Evolutionary conservation across 2,888 invertebrate species (phyloP).

Genomic region (Aphodius sticticus): DNA sequence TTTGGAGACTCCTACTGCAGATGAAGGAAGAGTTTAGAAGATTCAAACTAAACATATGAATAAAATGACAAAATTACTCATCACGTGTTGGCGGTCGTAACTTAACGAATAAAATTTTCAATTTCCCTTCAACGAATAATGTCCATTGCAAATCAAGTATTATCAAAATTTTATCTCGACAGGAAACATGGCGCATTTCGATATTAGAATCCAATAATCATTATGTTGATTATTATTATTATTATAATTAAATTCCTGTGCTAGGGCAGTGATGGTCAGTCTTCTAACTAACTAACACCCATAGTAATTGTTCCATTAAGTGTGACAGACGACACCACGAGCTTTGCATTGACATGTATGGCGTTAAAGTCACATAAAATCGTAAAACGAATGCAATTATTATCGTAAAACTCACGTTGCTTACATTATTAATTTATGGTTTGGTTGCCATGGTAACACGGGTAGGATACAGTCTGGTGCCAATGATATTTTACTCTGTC

Average conservation of each 20-base stretch:
- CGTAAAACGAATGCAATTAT: not conserved
- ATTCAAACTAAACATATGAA: not conserved
- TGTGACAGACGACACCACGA: not conserved
- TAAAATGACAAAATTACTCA: not conserved
- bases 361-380: not conserved
- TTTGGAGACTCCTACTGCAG: too few species aligned
- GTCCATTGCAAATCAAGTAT: not conserved
- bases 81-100: not conserved
- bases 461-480: not conserved
- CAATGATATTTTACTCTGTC: not conserved
- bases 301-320: not conserved
- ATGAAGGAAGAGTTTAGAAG: too few species aligned
- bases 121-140: not conserved
- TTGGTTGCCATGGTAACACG: not conserved
- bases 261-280: not conserved
- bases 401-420: not conserved
- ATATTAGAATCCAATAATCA: not conserved
- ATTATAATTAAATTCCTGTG: not conserved
- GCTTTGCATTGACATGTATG: not conserved
- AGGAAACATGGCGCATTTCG: not conserved
- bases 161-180: not conserved
- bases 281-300: not conserved
- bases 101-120: not conserved
- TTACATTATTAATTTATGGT: not conserved
- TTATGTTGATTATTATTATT: not conserved